Evolutionary conservation across 2,888 invertebrate species (phyloP).

Genomic region (Meteorus colon): DNA sequence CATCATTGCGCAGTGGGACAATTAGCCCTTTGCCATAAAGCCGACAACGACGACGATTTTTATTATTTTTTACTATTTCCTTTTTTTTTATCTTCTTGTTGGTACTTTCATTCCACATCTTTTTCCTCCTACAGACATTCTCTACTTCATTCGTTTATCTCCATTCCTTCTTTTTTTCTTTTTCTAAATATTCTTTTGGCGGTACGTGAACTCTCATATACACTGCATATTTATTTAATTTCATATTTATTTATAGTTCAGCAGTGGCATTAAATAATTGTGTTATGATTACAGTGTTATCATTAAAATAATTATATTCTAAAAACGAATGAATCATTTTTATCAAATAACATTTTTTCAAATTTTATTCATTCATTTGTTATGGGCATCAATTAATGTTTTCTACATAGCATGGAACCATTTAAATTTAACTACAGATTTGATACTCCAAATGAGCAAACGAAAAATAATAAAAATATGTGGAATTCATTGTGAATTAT

Average conservation of each 20-base stretch:
- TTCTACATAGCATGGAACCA: background rate
- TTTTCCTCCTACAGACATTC: conserved; percentile 10
- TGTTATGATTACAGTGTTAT: too few species aligned
- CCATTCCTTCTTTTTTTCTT: background rate
- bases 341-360: too few species aligned
- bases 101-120: conserved; percentile 3
- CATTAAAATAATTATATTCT: too few species aligned
- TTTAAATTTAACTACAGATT: background rate
- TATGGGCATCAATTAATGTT: conserved; percentile 1
- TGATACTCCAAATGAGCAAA: conserved; percentile 19
- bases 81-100: background rate
- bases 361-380: background rate
- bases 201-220: too few species aligned
- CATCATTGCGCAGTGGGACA: conserved; percentile 9
- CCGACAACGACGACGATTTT: conserved; percentile 9
- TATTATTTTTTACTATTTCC: background rate
- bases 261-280: too few species aligned
- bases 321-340: too few species aligned
- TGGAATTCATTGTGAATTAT: too few species aligned
- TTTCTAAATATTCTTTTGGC: background rate
- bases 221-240: too few species aligned
- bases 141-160: background rate
- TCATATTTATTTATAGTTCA: too few species aligned
- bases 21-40: conserved; percentile 26
- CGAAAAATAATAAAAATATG: background rate